Base-by-base conservation (phyloP, 2,888 invertebrate genomes). In the Diplolepis rosae region DNA sequence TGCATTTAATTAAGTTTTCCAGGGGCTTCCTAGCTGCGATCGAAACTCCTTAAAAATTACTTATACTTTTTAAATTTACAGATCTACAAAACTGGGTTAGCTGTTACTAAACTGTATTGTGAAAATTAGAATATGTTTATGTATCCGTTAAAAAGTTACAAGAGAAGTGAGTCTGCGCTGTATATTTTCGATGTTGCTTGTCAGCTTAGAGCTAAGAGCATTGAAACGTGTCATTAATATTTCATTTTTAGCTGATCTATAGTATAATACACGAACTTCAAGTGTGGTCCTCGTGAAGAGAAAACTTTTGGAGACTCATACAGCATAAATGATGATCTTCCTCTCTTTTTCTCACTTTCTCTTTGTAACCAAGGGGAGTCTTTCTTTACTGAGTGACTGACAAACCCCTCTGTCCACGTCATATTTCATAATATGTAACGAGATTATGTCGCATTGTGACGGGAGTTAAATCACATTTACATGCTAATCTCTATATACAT, bases 381-480 rank as follows among this genome's bases (percentile, higher is more conserved):
- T 72, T 72, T 69, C 73, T 52, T 11, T 13, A 77, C 73, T 77
- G 79, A 77, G 79, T 82, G 82, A 82, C 79, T 80, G 82, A 82
- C 83, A 83, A 80, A 76, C 76, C 79, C 77, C 79, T 80, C 79
- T 79, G 79, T 81, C 79, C 81, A 80, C 78, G 82, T 85, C 83
- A 83, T 84, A 84, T 84, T 86, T 86, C 83, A 84, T 83, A 80
- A 82, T 72, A 79, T 74, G 80, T 85, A 84, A 84, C 82, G 80
- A 85, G 84, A 86, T 86, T 85, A 85, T 80, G 80, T 77, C 76
- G 79, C 82, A 84, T 84, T 84, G 85, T 83, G 82, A 80, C 80
- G 77, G 77, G 73, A 68, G 79, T 83, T 76, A 67, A 77, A 79
- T 78, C 81, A 84, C 84, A 84, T 86, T 85, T 85, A 82, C 85